Base-by-base conservation (phyloP, 1,140 invertebrate species). In the Whitmania pigra region DNA sequence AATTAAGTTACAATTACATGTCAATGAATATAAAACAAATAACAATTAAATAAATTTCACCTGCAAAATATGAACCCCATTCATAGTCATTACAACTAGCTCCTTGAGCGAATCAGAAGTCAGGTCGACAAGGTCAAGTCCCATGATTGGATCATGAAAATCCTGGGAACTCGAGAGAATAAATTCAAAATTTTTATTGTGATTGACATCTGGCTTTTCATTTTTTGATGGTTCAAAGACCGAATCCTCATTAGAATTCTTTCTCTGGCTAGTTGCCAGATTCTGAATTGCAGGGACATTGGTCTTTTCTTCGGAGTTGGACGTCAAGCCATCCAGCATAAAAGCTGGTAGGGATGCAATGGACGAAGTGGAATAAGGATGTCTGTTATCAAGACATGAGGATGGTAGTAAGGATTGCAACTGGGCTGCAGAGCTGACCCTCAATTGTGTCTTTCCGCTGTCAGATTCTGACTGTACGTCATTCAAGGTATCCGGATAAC, bases 51-150 rank as follows among this genome's bases (percentile, higher is more conserved):
- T 68, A 29, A 40, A 17, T 15, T 40, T 22, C 74, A 87, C 87
- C 83, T 88, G 87, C 77, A 89, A 80, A 76, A 89, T 85, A 77
- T 88, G 87, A 20, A 89, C 80, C 66, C 88, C 88, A 76, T 85
- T 85, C 76, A 87, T 82, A 2, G 88, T 88, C 25, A 88, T 80
- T n/a, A 88, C 85, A 72, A 87, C 80, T 49, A 89, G 78, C 79
- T 89, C 87, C 75, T 86, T 87, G 54, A 88, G 80, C 55, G 88
- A 88, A 81, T 89, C 88, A 20, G 9, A 57, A 55, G 86, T 87
- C n/a, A 89, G 80, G 78, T 89, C 88, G 60, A 87, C 75, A 76
- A 86, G 86, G 73, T 85, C 82, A 31, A 89, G 80, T 0, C 84
- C 84, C 78, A 88, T 83, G 53, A 89, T 82, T 17, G 88, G 87